Conservation (phyloP, 2,797 vertebrate species). For the Chaunax sp. region DNA sequence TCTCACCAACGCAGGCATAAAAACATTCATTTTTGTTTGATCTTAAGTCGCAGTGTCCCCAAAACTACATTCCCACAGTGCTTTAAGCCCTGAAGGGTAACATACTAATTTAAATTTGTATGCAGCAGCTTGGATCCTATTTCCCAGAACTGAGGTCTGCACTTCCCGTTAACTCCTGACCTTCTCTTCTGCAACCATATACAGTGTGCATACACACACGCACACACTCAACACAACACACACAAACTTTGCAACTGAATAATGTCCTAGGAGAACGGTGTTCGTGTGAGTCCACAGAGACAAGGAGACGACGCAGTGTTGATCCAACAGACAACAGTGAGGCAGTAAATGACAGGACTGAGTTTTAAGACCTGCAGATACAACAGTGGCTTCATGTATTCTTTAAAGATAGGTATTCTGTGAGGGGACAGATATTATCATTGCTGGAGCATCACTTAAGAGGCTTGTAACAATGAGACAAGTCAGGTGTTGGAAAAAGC, state of each 20-base stretch:
- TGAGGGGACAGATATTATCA: not conserved
- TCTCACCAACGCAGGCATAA: too few relatives aligned
- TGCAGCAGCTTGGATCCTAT: constrained; percentile 36
- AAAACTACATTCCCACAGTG: constrained; percentile 60
- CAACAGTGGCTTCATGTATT: not conserved
- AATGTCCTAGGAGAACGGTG: constrained; percentile 33
- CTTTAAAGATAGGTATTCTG: not conserved
- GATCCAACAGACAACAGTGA: constrained; percentile 19
- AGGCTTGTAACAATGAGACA: not conserved
- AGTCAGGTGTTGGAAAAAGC: too few relatives aligned
- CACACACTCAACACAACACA: constrained; percentile 52
- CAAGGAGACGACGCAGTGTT: constrained; percentile 1
- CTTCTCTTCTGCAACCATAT: constrained; percentile 47
- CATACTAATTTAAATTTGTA: constrained; percentile 46
- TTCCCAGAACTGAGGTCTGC: constrained; percentile 56
- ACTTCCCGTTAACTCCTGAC: constrained; percentile 46
- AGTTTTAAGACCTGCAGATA: not conserved
- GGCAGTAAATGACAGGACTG: not conserved
- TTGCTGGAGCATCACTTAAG: not conserved
- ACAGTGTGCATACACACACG: constrained; percentile 8
- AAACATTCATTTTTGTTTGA: constrained; percentile 17
- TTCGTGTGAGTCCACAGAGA: constrained; percentile 36
- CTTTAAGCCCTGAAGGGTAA: constrained; percentile 43
- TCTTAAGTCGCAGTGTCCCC: constrained; percentile 26
- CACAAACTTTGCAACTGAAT: constrained; percentile 4